Base-by-base conservation (phyloP, 2,797 vertebrate species). In the Ataeniobius toweri region DNA sequence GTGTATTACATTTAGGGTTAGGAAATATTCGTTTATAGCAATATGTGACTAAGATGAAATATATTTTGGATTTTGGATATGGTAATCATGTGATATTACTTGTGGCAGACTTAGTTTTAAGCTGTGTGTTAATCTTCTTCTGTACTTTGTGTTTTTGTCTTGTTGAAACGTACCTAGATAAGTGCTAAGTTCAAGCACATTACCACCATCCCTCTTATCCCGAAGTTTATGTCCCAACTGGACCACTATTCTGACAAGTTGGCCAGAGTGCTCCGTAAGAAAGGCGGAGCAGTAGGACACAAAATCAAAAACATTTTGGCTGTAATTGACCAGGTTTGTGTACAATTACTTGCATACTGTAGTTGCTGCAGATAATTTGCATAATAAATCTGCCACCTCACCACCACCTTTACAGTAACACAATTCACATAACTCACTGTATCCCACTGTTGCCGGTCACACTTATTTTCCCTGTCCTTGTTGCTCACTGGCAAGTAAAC, bases 141-240 rank as follows among this genome's bases (percentile, higher is more conserved):
- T 70, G 3, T 48, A 26, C n/a, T 51, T 31, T 71, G 16, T 71
- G 24, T 50, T 71, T 50, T 71, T 51, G 69, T 31, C n/a, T 6
- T 56, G 12, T 36, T 22, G 26, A 59, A 39, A 31, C 31, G 31
- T 31, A 31, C 31, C 31, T 31, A 31, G 31, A 6, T 59, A 59
- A 56, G 14, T 44, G 36, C 72, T 2, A 39, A 74, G 72, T 28
- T 75, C 55, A 69, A 13, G 0, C 36, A 8, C 2, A 71, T 65
- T 9, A 80, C 72, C 72, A 80, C 51, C 9, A 59, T 79, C 78
- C 63, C 53, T 1, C 63, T 74, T 22, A 13, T 58, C 50, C 63
- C 53, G 3, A 79, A 70, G 73, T 79, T 69, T 59, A 68, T 79
- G 65, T 69, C 26, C 0, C 67, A 75, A 53, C 65, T 80, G 67